A percentile compares a stretch with the other conserved stretches of the same genome.
Conservation (phyloP, 2,888 invertebrate genomes). For the Xestobium rufovillosum region DNA sequence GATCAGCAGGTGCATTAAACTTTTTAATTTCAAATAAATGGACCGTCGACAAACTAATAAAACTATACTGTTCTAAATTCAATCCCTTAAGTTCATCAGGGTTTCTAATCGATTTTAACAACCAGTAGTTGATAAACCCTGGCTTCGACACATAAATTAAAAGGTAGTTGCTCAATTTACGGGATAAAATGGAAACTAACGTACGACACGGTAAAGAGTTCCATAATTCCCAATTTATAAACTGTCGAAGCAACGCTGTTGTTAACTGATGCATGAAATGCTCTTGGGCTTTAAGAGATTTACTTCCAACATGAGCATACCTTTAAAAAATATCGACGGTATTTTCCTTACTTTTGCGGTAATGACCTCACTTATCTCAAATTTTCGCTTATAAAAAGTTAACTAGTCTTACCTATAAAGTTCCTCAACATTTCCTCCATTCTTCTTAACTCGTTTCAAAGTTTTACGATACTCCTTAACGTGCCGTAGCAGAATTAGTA, state of each 20-base stretch:
- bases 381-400: constrained; percentile 3
- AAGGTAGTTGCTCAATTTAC: constrained; percentile 48
- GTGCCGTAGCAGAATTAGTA: constrained; percentile 52
- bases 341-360: background rate
- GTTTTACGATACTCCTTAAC: constrained; percentile 57
- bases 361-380: background rate
- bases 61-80: constrained; percentile 29
- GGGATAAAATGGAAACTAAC: constrained; percentile 54
- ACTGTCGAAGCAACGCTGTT: constrained; percentile 51
- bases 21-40: constrained; percentile 13
- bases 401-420: constrained; percentile 43
- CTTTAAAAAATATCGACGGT: constrained; percentile 25
- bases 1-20: too few species aligned
- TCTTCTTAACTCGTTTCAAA: constrained; percentile 50
- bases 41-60: constrained; percentile 24
- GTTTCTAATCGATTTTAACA: constrained; percentile 27
- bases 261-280: constrained; percentile 54
- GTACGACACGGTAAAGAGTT: constrained; percentile 59
- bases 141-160: constrained; percentile 47
- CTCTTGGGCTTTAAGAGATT: constrained; percentile 44
- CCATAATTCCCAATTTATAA: constrained; percentile 60
- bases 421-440: constrained; percentile 43
- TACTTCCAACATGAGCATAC: constrained; percentile 40
- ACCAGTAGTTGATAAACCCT: constrained; percentile 43
- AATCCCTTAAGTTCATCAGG: constrained; percentile 24